Evolutionary conservation across 2,888 invertebrate genomes (phyloP), one percentile per base, ranked within the genome.

Genomic region (Amphipyra tragopoginis): DNA sequence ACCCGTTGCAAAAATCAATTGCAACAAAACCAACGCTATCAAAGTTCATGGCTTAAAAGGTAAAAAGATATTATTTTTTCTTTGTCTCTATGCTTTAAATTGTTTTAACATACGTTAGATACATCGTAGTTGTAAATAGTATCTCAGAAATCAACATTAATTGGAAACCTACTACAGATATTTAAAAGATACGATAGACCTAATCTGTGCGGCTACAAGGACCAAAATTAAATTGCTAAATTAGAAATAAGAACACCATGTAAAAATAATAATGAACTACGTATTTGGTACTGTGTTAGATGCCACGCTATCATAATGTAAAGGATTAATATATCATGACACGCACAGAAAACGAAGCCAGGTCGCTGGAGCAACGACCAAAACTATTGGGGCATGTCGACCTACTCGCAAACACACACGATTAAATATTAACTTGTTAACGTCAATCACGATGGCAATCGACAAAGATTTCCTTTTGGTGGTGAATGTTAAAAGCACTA

Each of bases 381-480:
- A 55, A 59, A 26, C 62, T 51, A 65, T 14, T 75, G 60, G 54
- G 45, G 58, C 60, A 52, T 57, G 59, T 53, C 66, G 52, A 53
- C 56, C 53, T 26, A 51, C 54, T 49, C 36, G 55, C 34, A 64
- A 5, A 62, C 43, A 36, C 10, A 3, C 1, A 10, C 8, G 11
- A 5, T 26, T 58, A 51, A 52, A 54, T 42, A 45, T 54, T 59
- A n/a, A 59, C 29, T 33, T 49, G 34, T 47, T 45, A 50, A 53
- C 36, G 48, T 38, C 58, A 59, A 55, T 66, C 34, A 57, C 45
- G 68, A 75, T 71, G 13, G 44, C 44, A 51, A 66, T 64, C 59
- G 39, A 26, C 62, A 48, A 34, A 39, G 33, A 45, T 54, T 42
- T 15, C 42, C 54, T 57, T 50, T 52, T 14, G 11, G 15, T 45